Conservation (phyloP, 2,797 vertebrate species). For the Eulemur coronatus region DNA sequence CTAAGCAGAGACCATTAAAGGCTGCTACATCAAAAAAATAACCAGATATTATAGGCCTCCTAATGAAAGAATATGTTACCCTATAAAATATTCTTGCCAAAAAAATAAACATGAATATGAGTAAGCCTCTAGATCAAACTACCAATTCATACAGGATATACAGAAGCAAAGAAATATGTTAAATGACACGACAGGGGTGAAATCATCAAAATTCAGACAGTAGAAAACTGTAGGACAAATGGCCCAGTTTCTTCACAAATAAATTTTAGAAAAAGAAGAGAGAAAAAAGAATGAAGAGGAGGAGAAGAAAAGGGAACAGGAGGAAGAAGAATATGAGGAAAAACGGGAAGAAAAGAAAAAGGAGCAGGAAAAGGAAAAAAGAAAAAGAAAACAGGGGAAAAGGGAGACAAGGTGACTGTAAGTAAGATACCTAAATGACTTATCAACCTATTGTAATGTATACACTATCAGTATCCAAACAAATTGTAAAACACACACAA, state of each 20-base stretch:
- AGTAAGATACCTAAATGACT: background rate
- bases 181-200: background rate
- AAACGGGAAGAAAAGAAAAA: background rate
- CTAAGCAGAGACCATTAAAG: background rate
- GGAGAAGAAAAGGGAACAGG: background rate
- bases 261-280: background rate
- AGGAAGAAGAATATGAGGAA: background rate
- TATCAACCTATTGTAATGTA: background rate
- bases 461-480: background rate
- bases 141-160: background rate
- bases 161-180: background rate
- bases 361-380: background rate
- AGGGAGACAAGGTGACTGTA: background rate
- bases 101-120: background rate
- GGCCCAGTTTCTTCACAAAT: background rate
- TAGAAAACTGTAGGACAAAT: background rate
- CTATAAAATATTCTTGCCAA: background rate
- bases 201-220: background rate
- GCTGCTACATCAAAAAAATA: background rate
- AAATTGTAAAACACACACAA: background rate
- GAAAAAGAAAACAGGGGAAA: too few relatives aligned
- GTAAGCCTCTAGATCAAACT: background rate
- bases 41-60: background rate
- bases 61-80: background rate
- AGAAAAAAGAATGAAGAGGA: background rate